Percentiles rank a stretch among this genome's conserved stretches.
phyloP scores from a whole-genome alignment of 2,113 vertebrate genomes.

The Gorilla gorilla region DNA sequence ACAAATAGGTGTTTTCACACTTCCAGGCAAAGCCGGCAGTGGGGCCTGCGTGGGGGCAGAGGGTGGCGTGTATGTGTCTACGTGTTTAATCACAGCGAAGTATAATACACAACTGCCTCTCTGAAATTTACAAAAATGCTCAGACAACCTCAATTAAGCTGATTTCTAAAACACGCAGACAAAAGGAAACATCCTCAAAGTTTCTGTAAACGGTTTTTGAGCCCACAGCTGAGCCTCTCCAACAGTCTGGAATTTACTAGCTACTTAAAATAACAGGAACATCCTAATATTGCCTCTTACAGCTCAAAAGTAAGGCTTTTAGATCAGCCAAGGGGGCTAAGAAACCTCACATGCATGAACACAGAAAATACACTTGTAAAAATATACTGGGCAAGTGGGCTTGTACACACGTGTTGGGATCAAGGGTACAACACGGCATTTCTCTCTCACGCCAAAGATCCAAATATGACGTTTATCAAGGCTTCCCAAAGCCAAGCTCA shows the following conservation, averaged over 20 bases:
- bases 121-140: not conserved
- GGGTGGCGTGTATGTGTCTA: not conserved
- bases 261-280: not conserved
- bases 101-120: not conserved
- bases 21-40: not conserved
- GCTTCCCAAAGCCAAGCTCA: not conserved
- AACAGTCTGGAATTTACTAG: slow-evolving; percentile 7
- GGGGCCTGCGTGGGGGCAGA: rapidly evolving
- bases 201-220: not conserved
- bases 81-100: not conserved
- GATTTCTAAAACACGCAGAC: slow-evolving; percentile 23
- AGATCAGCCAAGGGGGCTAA: not conserved
- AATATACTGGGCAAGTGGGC: not conserved
- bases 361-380: not conserved
- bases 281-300: not conserved
- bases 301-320: not conserved
- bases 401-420: not conserved
- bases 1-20: not conserved
- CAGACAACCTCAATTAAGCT: not conserved
- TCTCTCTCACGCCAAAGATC: not conserved
- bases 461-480: not conserved
- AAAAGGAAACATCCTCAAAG: slow-evolving; percentile 28
- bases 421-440: rapidly evolving
- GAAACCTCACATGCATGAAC: not conserved
- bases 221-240: not conserved